Percentiles rank a stretch among this genome's conserved stretches.
phyloP scores from a whole-genome alignment of 2,888 invertebrate species.

The Cryptocephalus moraei region DNA sequence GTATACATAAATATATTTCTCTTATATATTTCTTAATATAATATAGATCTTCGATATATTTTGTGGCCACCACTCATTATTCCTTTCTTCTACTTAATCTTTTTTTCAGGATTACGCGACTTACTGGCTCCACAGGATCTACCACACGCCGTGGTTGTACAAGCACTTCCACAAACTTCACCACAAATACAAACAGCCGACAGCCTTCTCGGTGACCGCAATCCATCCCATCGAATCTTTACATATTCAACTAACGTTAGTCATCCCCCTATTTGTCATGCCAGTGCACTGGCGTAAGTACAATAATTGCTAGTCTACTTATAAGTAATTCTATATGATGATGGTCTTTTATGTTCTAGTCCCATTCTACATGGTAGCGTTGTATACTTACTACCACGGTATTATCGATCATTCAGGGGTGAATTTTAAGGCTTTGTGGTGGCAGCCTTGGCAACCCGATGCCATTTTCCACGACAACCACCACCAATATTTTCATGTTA shows the following conservation, averaged over 20 bases:
- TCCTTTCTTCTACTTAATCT: slow-evolving; percentile 7
- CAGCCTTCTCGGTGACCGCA: slow-evolving; percentile 64
- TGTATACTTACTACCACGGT: slow-evolving; percentile 62
- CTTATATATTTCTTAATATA: no score
- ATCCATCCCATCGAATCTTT: slow-evolving; percentile 63
- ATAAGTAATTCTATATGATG: background rate
- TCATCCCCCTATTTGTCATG: slow-evolving; percentile 51
- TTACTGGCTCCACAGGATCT: slow-evolving; percentile 55
- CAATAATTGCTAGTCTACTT: background rate
- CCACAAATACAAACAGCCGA: slow-evolving; percentile 67
- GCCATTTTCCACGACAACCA: slow-evolving; percentile 69
- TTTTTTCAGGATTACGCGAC: slow-evolving; percentile 51
- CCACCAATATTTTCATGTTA: slow-evolving; percentile 69
- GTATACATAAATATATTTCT: no score
- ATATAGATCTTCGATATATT: no score
- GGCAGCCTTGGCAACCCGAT: slow-evolving; percentile 69
- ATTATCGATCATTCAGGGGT: slow-evolving; percentile 68
- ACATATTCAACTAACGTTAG: slow-evolving; percentile 50
- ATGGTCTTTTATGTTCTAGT: slow-evolving; percentile 29
- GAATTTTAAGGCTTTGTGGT: slow-evolving; percentile 61
- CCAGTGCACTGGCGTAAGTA: slow-evolving; percentile 60
- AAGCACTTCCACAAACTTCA: slow-evolving; percentile 64
- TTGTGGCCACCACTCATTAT: no score
- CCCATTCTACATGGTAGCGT: slow-evolving; percentile 35
- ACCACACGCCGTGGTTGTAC: slow-evolving; percentile 59